Conservation (phyloP, 1,140 invertebrate genomes). For the Liolophura sinensis region DNA sequence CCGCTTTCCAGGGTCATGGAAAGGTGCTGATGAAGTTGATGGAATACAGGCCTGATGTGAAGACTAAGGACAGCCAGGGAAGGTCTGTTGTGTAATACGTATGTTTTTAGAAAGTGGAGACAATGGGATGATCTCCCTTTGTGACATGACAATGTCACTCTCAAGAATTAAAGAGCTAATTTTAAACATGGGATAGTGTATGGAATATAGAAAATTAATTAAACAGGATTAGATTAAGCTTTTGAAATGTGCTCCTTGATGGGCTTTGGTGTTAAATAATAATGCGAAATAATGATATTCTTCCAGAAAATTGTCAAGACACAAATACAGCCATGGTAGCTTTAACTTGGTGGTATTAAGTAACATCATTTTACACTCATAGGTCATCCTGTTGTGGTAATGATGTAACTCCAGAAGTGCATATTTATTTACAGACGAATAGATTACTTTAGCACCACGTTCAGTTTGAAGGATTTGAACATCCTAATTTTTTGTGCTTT, state of each 20-base stretch:
- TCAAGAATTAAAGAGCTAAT: slow-evolving; percentile 1
- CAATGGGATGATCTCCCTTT: not conserved
- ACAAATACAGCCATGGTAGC: too few species aligned
- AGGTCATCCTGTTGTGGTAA: too few species aligned
- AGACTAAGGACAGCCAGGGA: slow-evolving; percentile 39
- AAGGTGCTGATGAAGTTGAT: slow-evolving; percentile 54
- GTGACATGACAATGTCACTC: too few species aligned
- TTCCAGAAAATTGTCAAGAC: too few species aligned
- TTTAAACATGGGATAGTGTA: not conserved
- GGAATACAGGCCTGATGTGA: slow-evolving; percentile 41
- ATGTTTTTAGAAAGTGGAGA: not conserved
- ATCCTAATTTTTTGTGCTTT: not conserved
- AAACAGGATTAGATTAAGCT: too few species aligned
- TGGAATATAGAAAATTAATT: not conserved
- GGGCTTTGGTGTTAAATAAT: not conserved
- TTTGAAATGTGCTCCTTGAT: not conserved
- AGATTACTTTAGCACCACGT: too few species aligned
- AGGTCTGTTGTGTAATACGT: slow-evolving; percentile 28
- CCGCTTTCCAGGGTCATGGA: slow-evolving; percentile 54
- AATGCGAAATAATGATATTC: not conserved
- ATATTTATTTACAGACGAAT: too few species aligned
- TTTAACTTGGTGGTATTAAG: too few species aligned
- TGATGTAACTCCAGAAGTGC: too few species aligned
- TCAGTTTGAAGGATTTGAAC: not conserved
- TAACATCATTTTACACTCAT: too few species aligned